Conservation (phyloP, 1,140 invertebrate genomes). For the Dreissena rostriformis region DNA sequence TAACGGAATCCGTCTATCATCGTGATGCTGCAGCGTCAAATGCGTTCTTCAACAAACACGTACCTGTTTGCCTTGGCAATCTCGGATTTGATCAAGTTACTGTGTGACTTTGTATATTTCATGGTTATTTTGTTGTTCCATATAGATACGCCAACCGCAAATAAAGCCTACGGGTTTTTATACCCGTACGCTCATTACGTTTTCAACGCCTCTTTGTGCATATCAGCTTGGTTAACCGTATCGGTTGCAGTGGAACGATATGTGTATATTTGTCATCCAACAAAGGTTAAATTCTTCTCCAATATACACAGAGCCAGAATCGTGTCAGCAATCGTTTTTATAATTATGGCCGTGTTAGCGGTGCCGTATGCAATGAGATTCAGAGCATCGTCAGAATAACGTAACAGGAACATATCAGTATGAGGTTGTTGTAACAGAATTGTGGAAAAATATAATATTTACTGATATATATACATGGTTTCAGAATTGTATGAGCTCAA, state of each 20-base stretch:
- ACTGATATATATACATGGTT: conserved; percentile 85
- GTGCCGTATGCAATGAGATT: conserved; percentile 77
- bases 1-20: conserved; percentile 89
- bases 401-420: conserved; percentile 48
- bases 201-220: conserved; percentile 76
- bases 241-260: conserved; percentile 97
- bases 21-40: conserved; percentile 87
- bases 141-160: conserved; percentile 68
- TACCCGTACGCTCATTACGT: conserved; percentile 80
- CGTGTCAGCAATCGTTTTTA: conserved; percentile 65
- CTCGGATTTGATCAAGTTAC: conserved; percentile 88
- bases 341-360: conserved; percentile 72
- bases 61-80: conserved; percentile 89
- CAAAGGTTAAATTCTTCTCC: conserved; percentile 92
- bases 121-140: conserved; percentile 83
- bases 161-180: conserved; percentile 70
- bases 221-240: conserved; percentile 94
- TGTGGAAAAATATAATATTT: conserved; percentile 84
- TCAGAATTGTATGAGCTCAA: conserved; percentile 85
- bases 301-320: conserved; percentile 82
- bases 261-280: conserved; percentile 96
- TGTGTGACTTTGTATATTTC: conserved; percentile 87
- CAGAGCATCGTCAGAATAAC: conserved; percentile 60
- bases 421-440: conserved; percentile 68
- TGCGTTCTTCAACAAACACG: conserved; percentile 88